A percentile compares a stretch with the other conserved stretches of the same genome.
Evolutionary conservation across 2,797 vertebrate genomes (phyloP).

Genomic region (Chloroceryle inda): DNA sequence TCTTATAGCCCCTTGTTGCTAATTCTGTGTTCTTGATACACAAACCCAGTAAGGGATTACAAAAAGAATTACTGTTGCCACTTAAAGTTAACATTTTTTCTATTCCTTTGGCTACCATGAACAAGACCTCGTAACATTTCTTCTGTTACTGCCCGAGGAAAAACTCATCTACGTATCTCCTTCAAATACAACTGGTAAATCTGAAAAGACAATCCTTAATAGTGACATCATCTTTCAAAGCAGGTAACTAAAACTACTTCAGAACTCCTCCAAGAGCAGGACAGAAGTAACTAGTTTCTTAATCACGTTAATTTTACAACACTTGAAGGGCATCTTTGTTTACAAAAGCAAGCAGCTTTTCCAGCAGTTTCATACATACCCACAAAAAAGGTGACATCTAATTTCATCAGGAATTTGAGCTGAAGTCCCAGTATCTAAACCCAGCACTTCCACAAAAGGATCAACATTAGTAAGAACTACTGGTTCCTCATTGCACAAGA

Average conservation of each 20-base stretch:
- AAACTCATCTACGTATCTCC: neutral
- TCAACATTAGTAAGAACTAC: neutral
- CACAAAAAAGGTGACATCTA: neutral
- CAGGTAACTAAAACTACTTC: neutral
- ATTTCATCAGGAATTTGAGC: neutral
- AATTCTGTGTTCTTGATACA: neutral
- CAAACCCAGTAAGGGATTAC: neutral
- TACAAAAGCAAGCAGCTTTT: neutral
- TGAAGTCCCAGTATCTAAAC: neutral
- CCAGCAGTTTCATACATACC: neutral
- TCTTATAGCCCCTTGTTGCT: neutral
- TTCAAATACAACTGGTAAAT: neutral
- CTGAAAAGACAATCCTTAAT: neutral
- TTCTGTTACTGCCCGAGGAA: neutral
- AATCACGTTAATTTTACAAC: neutral
- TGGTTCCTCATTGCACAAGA: neutral
- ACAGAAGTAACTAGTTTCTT: neutral
- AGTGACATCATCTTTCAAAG: neutral
- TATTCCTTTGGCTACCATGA: neutral
- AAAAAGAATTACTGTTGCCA: neutral
- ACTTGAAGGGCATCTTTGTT: neutral
- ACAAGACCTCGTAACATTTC: neutral
- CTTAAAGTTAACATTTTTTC: neutral
- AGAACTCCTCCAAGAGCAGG: neutral
- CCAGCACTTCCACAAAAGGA: neutral